Percentiles rank a stretch among this genome's conserved stretches.
phyloP scores from a whole-genome alignment of 2,113 vertebrate genomes.

The Chionomys nivalis region DNA sequence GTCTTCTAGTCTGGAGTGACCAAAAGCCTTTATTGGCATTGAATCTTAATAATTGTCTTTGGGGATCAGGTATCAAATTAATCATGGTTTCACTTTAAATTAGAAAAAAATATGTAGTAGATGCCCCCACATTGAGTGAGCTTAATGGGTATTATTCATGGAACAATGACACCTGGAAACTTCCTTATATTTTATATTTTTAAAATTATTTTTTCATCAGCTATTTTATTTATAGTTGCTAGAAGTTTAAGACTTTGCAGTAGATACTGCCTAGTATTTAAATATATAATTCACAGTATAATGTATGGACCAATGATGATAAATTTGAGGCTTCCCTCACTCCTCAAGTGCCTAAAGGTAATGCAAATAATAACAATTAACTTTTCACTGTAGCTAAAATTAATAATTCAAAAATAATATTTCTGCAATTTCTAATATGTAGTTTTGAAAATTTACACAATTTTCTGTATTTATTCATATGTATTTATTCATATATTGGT shows the following conservation, averaged over 20 bases:
- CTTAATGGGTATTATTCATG: background rate
- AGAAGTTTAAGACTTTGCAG: background rate
- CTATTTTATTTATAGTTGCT: background rate
- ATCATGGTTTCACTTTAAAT: background rate
- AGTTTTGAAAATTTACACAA: background rate
- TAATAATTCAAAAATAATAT: conserved; percentile 8
- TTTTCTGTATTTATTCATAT: background rate
- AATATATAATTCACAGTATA: background rate
- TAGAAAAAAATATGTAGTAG: background rate
- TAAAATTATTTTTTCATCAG: background rate
- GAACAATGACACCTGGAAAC: background rate
- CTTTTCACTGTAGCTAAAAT: conserved; percentile 4
- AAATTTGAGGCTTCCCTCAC: background rate
- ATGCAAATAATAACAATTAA: background rate
- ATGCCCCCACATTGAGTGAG: background rate
- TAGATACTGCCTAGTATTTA: background rate
- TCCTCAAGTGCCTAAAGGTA: background rate
- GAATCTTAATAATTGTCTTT: background rate
- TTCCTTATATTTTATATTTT: background rate
- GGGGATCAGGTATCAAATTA: background rate
- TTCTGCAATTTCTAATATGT: background rate
- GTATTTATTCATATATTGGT: background rate
- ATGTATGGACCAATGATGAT: background rate
- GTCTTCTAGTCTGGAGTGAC: background rate
- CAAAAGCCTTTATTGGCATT: background rate